These are phyloP conservation scores for Coendou prehensilis DNA, from an alignment of 2,797 vertebrate genomes.

Conservation along the genomic window DNA sequence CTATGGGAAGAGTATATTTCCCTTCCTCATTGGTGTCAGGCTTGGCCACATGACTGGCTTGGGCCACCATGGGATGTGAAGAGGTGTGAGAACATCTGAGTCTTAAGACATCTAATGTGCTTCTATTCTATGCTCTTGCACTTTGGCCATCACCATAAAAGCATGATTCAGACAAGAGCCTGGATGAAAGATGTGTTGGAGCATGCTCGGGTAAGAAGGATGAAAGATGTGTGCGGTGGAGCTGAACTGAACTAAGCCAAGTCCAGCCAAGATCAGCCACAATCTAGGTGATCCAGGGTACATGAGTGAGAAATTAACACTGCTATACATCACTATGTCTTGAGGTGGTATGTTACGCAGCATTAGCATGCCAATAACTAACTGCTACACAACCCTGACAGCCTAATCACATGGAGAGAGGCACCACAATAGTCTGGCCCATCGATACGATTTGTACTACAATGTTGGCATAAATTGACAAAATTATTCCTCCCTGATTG, in stretches of 20 bases:
- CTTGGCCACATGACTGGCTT: slow-evolving; percentile 32
- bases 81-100: not conserved
- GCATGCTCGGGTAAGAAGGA: not conserved
- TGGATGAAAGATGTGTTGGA: not conserved
- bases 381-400: not conserved
- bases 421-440: not conserved
- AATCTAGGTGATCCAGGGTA: not conserved
- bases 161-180: not conserved
- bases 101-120: slow-evolving; percentile 27
- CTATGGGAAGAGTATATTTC: not conserved
- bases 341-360: not conserved
- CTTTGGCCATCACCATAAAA: not conserved
- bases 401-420: not conserved
- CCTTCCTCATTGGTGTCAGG: not conserved
- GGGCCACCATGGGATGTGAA: not conserved
- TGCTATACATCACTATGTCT: not conserved
- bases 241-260: not conserved
- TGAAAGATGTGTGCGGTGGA: not conserved
- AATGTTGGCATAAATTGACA: not conserved
- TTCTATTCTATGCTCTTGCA: not conserved
- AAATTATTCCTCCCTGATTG: not conserved
- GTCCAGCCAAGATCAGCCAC: slow-evolving; percentile 27
- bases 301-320: not conserved
- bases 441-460: not conserved
- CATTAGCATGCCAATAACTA: slow-evolving; percentile 47